Evolutionary conservation across 1,140 invertebrate species (phyloP).

Genomic region (Cyrtorhinus lividipennis): DNA sequence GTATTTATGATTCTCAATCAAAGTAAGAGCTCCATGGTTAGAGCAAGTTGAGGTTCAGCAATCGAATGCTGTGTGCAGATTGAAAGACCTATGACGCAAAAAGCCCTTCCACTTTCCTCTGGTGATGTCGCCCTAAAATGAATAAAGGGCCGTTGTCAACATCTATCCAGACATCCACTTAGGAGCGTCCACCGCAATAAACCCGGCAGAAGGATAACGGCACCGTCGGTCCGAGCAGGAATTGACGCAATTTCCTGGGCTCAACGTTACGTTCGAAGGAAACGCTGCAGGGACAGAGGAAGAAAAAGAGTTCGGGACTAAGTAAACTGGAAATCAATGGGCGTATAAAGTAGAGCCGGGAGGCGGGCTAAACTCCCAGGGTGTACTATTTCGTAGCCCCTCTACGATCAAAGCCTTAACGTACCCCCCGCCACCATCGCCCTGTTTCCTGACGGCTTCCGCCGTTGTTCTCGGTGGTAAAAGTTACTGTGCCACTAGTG

Average conservation of each 20-base stretch:
- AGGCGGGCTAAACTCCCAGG: neutral
- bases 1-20: too few species aligned
- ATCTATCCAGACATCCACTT: neutral
- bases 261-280: neutral
- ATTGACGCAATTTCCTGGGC: neutral
- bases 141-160: neutral
- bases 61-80: too few species aligned
- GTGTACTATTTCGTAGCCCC: neutral
- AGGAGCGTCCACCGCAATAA: neutral
- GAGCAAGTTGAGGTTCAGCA: too few species aligned
- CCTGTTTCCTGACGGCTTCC: neutral
- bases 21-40: too few species aligned
- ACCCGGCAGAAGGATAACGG: neutral
- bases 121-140: too few species aligned
- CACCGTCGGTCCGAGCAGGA: too few species aligned
- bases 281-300: neutral
- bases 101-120: too few species aligned
- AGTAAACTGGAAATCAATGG: neutral
- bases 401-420: neutral
- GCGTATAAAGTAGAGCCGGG: neutral
- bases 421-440: neutral
- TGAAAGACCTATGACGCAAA: too few species aligned
- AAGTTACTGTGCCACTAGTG: neutral
- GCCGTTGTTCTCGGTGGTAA: neutral
- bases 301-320: too few species aligned